Evolutionary conservation across 1,140 invertebrate species (phyloP), one percentile per base, ranked within the genome.

Genomic region (Zaprionus capensis): DNA sequence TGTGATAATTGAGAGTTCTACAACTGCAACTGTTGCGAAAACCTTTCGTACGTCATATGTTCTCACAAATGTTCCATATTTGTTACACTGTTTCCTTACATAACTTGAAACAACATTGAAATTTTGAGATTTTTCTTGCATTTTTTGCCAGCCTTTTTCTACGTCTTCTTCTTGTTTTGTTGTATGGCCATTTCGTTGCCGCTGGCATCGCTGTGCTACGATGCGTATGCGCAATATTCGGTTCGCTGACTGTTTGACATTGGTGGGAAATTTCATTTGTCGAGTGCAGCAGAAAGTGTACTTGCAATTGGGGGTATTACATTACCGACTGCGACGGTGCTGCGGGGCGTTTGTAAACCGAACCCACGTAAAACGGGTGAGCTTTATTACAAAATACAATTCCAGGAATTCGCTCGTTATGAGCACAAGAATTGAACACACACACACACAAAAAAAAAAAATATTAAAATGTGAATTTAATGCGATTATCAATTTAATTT

Each of bases 241-340:
- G 38, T 87, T 74, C 63, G 51, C 49, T 66, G 53, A 67, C 80
- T 69, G 58, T 77, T 87, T 87, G 83, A 77, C 83, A 86, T 87
- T 87, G 83, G 83, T 86, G 83, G 83, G 82, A 82, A 86, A 82
- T 80, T 80, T 87, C 70, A 75, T 83, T 74, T 88, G 73, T 78
- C 64, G 80, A 86, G 69, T 77, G 84, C 83, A 86, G 83, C 83
- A 78, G 65, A 82, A 86, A 80, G 34, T 64, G 14, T 49, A 41
- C 68, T 64, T 69, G 31, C 44, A 74, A 24, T 20, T 41, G 24
- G 17, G 9, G 26, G 56, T 87, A 78, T 86, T 87, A 72, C 83
- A 78, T 86, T 86, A 88, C 24, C 44, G 51, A 36, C 31, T 34
- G 2, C 31, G 31, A 11, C 31, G 31, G 31, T 9, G 31, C 31